Base-by-base conservation (phyloP, 2,888 invertebrate species). In the Cryptocephalus moraei region DNA sequence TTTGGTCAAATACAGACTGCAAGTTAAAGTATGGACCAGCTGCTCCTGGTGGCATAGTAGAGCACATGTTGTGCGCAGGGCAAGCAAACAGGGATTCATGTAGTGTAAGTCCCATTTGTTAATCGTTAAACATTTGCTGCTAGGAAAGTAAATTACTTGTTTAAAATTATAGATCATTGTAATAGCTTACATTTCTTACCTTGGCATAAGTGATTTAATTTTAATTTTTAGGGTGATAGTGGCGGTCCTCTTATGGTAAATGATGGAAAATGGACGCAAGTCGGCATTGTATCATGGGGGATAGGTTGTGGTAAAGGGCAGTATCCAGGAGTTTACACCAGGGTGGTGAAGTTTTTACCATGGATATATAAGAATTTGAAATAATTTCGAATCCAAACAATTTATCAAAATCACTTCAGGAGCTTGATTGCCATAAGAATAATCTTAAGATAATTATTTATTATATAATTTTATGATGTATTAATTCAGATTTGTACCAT, bases 291-390 rank as follows among this genome's bases (percentile, higher is more conserved):
- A 13, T 90, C 90, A 10, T 91, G 91, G 90, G 91, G 91, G 52
- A 91, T 91, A 58, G 91, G 90, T 34, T 91, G 91, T 66, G 91
- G 91, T 47, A 90, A 91, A 72, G 90, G 90, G 13, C 89, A 89
- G 64, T 91, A 89, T 71, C 91, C 91, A 0, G 92, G 91, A 11
- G 91, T 92, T 3, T 92, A 92, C 69, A 88, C 91, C 0, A 79
- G 91, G 57, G 84, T 91, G 49, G 85, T 88, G 41, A 77, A 83
- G 57, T 86, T 90, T 74, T 68, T 89, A 59, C 84, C 86, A 22
- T 91, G 91, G 91, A 90, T 91, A 63, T 77, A 78, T 61, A 90
- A 89, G 70, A 91, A 91, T 70, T 75, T 86, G 46, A 82, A 84
- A 69, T 81, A 76, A 50, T 31, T 44, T 36, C 6, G n/a, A 36